Percentiles rank a stretch among this genome's conserved stretches.
Evolutionary conservation across 1,140 invertebrate species (phyloP).

Genomic region (Episyrphus balteatus): DNA sequence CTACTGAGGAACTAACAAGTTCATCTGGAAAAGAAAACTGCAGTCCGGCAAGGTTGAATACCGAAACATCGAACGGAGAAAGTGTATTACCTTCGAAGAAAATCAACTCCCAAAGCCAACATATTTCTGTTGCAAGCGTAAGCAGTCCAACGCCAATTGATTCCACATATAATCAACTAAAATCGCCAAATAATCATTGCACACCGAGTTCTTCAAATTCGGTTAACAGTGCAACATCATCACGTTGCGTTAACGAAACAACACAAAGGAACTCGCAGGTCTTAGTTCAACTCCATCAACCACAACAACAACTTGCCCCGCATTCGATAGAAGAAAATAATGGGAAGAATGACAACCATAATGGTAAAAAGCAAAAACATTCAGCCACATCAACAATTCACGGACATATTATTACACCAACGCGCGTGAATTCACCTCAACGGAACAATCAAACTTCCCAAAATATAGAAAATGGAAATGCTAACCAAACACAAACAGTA

Average conservation of each 20-base stretch:
- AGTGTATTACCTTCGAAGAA: not conserved
- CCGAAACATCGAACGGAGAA: not conserved
- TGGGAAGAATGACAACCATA: no score
- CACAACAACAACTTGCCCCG: not conserved
- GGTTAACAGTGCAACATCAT: no score
- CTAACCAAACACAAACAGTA: slow-evolving; percentile 4
- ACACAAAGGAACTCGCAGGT: no score
- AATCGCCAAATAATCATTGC: no score
- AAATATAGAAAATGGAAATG: slow-evolving; percentile 30
- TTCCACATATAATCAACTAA: not conserved
- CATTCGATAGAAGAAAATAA: not conserved
- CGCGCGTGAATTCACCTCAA: not conserved
- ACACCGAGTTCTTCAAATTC: no score
- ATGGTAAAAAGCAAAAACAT: no score
- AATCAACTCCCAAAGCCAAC: not conserved
- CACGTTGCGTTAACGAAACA: no score
- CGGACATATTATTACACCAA: no score
- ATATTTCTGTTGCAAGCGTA: not conserved
- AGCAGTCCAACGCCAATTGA: slow-evolving; percentile 3
- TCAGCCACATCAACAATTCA: no score
- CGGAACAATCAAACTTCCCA: slow-evolving; percentile 13
- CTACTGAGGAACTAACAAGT: slow-evolving; percentile 27
- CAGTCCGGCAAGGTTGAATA: slow-evolving; percentile 14
- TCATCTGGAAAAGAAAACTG: slow-evolving; percentile 24
- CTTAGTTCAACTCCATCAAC: no score